Percentiles rank a stretch among this genome's conserved stretches.
These are phyloP conservation scores for Schizopygopsis malacanthus DNA, from an alignment of 2,797 vertebrate species.

Conservation along the genomic window DNA sequence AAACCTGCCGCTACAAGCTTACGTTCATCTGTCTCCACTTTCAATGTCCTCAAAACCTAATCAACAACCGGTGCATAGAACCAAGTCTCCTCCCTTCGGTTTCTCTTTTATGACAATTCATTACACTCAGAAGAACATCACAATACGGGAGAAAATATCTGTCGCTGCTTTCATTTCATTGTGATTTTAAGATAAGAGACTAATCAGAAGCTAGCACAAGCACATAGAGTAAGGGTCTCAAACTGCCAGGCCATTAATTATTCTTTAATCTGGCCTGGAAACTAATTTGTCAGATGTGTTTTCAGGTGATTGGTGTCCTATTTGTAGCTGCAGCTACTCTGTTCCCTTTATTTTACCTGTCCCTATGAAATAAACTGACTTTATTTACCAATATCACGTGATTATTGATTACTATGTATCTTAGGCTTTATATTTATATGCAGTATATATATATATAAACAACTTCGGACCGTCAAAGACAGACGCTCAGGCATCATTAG, in stretches of 20 bases:
- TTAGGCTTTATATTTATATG: neutral
- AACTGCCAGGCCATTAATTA: neutral
- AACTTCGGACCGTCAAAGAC: neutral
- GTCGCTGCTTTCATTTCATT: neutral
- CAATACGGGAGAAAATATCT: neutral
- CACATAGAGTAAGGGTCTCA: neutral
- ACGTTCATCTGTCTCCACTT: neutral
- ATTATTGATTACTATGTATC: neutral
- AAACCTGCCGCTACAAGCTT: neutral
- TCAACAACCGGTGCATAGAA: neutral
- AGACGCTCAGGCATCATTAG: slow-evolving; percentile 9
- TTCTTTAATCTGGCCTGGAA: neutral
- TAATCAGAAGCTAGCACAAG: neutral
- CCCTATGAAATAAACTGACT: neutral
- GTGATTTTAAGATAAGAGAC: neutral
- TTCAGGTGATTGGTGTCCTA: neutral
- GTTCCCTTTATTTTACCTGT: neutral
- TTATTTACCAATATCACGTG: neutral
- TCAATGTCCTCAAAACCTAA: neutral
- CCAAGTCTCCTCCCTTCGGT: neutral
- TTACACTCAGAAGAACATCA: neutral
- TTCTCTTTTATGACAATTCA: neutral
- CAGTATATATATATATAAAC: neutral
- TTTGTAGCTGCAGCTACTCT: neutral
- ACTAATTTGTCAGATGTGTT: neutral